Percentiles rank a stretch among this genome's conserved stretches.
These are phyloP conservation scores for Ascidia mentula DNA, from an alignment of 23 tunicate species.

Conservation along the genomic window DNA sequence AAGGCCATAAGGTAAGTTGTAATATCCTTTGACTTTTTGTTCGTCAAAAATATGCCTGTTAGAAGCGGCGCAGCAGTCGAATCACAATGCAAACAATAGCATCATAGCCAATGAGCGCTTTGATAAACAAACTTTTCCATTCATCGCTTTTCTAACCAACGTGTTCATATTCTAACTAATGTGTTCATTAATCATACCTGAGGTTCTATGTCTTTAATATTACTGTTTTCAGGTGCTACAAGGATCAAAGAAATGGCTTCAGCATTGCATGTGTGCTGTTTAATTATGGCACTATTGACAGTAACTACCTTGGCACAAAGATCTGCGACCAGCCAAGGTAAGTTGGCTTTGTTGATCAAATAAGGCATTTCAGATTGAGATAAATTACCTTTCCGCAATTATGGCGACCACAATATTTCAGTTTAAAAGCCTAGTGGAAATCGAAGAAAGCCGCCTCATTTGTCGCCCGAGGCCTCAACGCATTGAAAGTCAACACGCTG, in stretches of 20 bases:
- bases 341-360: background rate
- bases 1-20: background rate
- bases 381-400: background rate
- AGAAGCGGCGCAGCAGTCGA: background rate
- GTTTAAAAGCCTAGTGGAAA: background rate
- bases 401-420: background rate
- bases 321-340: background rate
- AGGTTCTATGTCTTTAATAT: too few relatives aligned
- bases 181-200: background rate
- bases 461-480: background rate
- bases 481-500: constrained; percentile 10
- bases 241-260: background rate
- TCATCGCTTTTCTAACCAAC: background rate
- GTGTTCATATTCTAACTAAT: background rate
- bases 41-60: background rate
- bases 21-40: too few relatives aligned
- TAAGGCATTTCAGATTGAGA: background rate
- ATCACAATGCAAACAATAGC: background rate
- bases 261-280: background rate
- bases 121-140: background rate
- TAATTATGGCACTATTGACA: background rate
- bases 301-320: background rate
- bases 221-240: background rate
- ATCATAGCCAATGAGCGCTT: background rate
- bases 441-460: background rate